Evolutionary conservation across 2,797 vertebrate genomes (phyloP).

Genomic region (Lithobates sylvaticus): DNA sequence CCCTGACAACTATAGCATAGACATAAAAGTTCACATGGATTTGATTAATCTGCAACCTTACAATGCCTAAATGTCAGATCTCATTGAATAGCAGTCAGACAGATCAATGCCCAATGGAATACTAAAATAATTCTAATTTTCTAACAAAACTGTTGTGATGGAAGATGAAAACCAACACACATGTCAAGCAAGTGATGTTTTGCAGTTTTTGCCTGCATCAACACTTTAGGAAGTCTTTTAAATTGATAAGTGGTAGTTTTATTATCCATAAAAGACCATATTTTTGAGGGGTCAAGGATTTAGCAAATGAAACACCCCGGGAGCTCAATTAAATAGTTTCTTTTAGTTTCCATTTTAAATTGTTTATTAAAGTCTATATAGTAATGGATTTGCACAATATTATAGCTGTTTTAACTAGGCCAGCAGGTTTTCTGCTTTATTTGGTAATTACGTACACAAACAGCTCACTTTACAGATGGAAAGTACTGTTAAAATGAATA

Average conservation of each 20-base stretch:
- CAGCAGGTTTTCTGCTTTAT: conserved; percentile 55
- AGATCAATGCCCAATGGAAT: not conserved
- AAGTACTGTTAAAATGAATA: conserved; percentile 60
- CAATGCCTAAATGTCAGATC: not conserved
- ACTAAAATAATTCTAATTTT: not conserved
- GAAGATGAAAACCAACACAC: not conserved
- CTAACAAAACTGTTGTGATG: not conserved
- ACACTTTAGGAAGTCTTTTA: conserved; percentile 26
- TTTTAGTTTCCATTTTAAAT: conserved; percentile 40
- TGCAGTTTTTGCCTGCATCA: conserved; percentile 23
- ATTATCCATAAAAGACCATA: conserved; percentile 18
- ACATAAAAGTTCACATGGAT: not conserved
- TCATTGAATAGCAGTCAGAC: not conserved
- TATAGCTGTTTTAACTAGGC: conserved; percentile 42
- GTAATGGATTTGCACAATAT: conserved; percentile 43
- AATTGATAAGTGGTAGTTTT: conserved; percentile 8
- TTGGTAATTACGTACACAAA: conserved; percentile 54
- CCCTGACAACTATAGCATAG: too few species aligned
- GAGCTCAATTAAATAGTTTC: conserved; percentile 30
- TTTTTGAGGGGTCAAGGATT: conserved; percentile 34
- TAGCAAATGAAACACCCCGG: conserved; percentile 35
- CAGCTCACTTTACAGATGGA: conserved; percentile 46
- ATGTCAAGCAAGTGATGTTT: conserved; percentile 22
- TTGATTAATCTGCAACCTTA: not conserved
- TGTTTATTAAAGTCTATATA: conserved; percentile 38